Base-by-base conservation (phyloP, 2,797 vertebrate genomes). In the Acestrorhynchus altus region DNA sequence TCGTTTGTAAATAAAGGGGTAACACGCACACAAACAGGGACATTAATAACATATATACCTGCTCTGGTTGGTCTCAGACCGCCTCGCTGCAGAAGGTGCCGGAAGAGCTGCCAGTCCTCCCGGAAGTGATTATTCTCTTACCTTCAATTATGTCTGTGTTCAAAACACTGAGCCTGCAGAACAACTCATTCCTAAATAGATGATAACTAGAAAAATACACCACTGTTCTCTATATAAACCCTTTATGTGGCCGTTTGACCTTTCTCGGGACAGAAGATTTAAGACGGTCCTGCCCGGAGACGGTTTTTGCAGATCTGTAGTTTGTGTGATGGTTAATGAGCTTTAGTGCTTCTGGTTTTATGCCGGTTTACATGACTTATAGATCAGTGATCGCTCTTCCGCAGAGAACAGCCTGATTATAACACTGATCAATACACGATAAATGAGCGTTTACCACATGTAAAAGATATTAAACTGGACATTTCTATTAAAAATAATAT, bases 121-220 rank as follows among this genome's bases (percentile, higher is more conserved):
- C 76, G 76, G 76, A 78, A 78, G 0, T 16, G 35, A 31, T 31
- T 20, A 22, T 9, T 31, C 24, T 9, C 24, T 60, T 4, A n/a
- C 18, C n/a, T 64, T 64, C 20, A 22, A 26, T 12, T 20, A 8
- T 12, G 40, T 4, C 22, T 13, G 22, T 28, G 64, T 67, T 47
- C 20, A 16, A 16, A 24, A 46, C 2, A 35, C 2, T 8, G 4
- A 46, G 12, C 20, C 63, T 65, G 9, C 61, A 65, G 8, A 65
- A 65, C 20, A 8, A 3, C 24, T 15, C 4, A 24, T 3, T 6
- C 11, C 6, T 12, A 15, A 15, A 13, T 26, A 5, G 1, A 22
- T 28, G 24, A 20, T 0, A 24, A 13, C 49, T 8, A 1, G 18
- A 52, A 18, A 20, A 1, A 10, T 10, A 52, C 18, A 1, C 0